phyloP scores from a whole-genome alignment of 2,888 invertebrate species.

The Euzophera pinguis region DNA sequence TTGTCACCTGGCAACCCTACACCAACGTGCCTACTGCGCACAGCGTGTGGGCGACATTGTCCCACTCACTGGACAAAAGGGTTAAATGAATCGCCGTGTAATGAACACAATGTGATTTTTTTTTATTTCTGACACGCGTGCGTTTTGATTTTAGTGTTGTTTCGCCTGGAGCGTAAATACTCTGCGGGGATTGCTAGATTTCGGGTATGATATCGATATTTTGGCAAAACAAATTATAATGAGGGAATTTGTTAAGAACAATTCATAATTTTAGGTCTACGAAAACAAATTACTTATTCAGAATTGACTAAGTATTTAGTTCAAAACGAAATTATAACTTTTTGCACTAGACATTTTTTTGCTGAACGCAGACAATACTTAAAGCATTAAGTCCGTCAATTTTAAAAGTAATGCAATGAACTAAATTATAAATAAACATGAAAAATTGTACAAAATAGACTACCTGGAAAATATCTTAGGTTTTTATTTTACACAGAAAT shows the following conservation, averaged over 20 bases:
- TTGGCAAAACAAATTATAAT: background rate
- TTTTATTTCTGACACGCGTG: constrained; percentile 46
- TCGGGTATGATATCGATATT: constrained; percentile 10
- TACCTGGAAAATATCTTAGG: too few relatives aligned
- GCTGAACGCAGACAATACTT: too few relatives aligned
- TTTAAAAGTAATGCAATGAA: too few relatives aligned
- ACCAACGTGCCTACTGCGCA: constrained; percentile 41
- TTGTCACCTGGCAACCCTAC: constrained; percentile 30
- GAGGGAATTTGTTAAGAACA: background rate
- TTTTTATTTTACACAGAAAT: too few relatives aligned
- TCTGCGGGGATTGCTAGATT: constrained; percentile 17
- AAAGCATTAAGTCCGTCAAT: too few relatives aligned
- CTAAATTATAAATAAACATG: too few relatives aligned
- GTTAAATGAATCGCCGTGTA: constrained; percentile 55
- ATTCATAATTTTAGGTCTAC: too few relatives aligned
- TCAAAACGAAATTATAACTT: too few relatives aligned
- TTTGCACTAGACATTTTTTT: too few relatives aligned
- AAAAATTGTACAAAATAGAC: too few relatives aligned
- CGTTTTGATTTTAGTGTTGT: constrained; percentile 34
- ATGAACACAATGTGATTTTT: constrained; percentile 48
- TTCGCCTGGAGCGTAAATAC: constrained; percentile 41
- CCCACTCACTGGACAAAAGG: constrained; percentile 28
- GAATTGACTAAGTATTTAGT: too few relatives aligned
- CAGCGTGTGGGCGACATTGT: constrained; percentile 42
- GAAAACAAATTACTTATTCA: too few relatives aligned